Conservation (phyloP, 2,888 invertebrate species). For the Dascillus cervinus region DNA sequence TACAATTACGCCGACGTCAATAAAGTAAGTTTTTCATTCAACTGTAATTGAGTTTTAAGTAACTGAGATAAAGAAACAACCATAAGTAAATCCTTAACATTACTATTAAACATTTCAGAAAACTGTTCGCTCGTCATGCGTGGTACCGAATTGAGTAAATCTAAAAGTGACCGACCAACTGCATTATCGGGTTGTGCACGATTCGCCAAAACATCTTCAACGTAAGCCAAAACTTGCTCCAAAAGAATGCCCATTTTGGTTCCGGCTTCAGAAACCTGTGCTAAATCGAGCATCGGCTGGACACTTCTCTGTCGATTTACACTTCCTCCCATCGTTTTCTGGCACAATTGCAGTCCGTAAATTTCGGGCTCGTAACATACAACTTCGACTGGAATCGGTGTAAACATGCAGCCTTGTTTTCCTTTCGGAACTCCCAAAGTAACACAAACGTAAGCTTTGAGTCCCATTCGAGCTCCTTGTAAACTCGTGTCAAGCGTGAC, state of each 20-base stretch:
- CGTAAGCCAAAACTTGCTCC: conserved; percentile 74
- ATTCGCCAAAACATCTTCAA: conserved; percentile 85
- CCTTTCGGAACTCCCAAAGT: conserved; percentile 91
- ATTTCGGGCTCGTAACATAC: conserved; percentile 89
- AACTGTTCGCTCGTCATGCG: conserved; percentile 86
- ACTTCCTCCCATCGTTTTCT: conserved; percentile 64
- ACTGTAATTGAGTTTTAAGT: conserved; percentile 90
- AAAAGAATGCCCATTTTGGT: conserved; percentile 67
- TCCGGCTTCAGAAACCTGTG: conserved; percentile 81
- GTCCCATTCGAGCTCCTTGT: conserved; percentile 80
- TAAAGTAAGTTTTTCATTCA: conserved; percentile 92
- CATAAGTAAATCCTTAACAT: conserved; percentile 96
- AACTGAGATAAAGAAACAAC: conserved; percentile 92
- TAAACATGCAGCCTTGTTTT: conserved; percentile 92
- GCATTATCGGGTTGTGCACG: conserved; percentile 72
- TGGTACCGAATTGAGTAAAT: conserved; percentile 86
- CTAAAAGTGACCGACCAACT: conserved; percentile 83
- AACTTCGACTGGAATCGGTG: conserved; percentile 85
- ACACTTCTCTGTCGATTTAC: conserved; percentile 38
- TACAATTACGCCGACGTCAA: conserved; percentile 63
- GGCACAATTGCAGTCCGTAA: conserved; percentile 71
- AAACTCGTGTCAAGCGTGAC: conserved; percentile 92
- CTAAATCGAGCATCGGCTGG: conserved; percentile 37
- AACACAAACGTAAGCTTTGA: conserved; percentile 90
- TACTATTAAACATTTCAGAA: conserved; percentile 91